These are phyloP conservation scores for Helleia helle DNA, from an alignment of 2,888 invertebrate species.

Conservation along the genomic window DNA sequence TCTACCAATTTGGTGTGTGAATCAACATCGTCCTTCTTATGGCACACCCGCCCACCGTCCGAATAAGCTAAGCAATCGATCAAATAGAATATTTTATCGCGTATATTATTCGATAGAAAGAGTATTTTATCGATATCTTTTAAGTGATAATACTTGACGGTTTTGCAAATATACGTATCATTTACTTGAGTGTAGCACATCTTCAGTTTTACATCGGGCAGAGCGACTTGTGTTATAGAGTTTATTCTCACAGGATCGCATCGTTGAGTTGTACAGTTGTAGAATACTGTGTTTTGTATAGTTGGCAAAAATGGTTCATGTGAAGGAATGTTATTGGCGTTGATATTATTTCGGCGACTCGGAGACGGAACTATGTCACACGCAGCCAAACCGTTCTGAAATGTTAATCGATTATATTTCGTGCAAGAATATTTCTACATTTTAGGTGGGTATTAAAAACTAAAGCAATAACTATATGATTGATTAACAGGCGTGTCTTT, in stretches of 20 bases:
- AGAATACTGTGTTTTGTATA: slow-evolving; percentile 31
- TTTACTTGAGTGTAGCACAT: slow-evolving; percentile 32
- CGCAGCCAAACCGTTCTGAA: slow-evolving; percentile 38
- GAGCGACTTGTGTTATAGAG: slow-evolving; percentile 42
- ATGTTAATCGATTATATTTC: slow-evolving; percentile 15
- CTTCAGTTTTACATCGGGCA: slow-evolving; percentile 31
- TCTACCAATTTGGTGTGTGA: slow-evolving; percentile 44
- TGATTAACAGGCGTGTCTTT: neutral
- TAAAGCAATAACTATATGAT: neutral
- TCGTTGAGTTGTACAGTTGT: slow-evolving; percentile 37
- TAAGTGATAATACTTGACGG: slow-evolving; percentile 41
- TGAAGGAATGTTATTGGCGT: slow-evolving; percentile 31
- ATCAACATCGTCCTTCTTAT: slow-evolving; percentile 35
- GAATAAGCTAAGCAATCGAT: slow-evolving; percentile 55
- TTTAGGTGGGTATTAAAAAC: neutral
- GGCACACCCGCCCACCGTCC: slow-evolving; percentile 49
- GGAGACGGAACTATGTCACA: slow-evolving; percentile 32
- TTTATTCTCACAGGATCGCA: slow-evolving; percentile 34
- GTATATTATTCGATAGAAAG: slow-evolving; percentile 41
- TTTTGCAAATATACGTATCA: slow-evolving; percentile 37
- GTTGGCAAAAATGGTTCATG: slow-evolving; percentile 57
- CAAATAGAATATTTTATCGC: slow-evolving; percentile 41
- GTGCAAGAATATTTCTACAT: too few relatives aligned
- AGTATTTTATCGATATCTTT: slow-evolving; percentile 52
- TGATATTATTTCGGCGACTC: slow-evolving; percentile 29